Percentiles rank a stretch among this genome's conserved stretches.
Conservation (phyloP, 2,113 vertebrate genomes). For the Tylochromis polylepis region DNA sequence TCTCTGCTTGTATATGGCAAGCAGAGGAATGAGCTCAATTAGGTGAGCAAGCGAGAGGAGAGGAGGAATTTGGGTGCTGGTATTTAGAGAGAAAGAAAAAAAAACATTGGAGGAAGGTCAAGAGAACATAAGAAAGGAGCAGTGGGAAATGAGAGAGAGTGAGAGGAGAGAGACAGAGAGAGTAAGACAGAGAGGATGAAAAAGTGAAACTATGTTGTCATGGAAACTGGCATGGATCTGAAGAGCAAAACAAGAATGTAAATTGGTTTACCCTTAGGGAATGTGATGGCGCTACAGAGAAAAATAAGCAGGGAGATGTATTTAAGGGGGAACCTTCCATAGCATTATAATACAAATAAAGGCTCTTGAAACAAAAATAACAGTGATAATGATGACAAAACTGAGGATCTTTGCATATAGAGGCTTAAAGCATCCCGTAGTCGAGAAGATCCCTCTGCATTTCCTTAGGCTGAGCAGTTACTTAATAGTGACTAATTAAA, state of each 20-base stretch:
- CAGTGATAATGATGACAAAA: not conserved
- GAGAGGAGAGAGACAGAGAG: not conserved
- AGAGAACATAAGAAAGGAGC: constrained; percentile 54
- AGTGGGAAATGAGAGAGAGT: constrained; percentile 39
- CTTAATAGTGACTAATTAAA: constrained; percentile 14
- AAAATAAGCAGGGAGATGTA: constrained; percentile 33
- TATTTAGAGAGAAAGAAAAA: constrained; percentile 53
- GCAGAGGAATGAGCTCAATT: constrained; percentile 52
- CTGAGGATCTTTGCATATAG: not conserved
- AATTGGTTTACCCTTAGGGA: constrained; percentile 79
- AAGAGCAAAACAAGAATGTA: constrained; percentile 83
- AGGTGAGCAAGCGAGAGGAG: constrained; percentile 51
- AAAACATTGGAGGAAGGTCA: constrained; percentile 61
- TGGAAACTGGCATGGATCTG: constrained; percentile 86
- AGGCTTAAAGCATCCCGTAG: not conserved
- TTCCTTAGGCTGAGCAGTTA: not conserved
- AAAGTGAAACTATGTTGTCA: constrained; percentile 88
- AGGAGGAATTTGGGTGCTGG: constrained; percentile 26
- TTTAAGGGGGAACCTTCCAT: constrained; percentile 11
- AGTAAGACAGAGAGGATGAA: constrained; percentile 62
- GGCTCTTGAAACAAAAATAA: not conserved
- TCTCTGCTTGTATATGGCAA: constrained; percentile 20
- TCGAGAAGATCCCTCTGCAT: not conserved
- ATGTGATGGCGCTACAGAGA: constrained; percentile 58
- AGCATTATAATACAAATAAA: not conserved